Evolutionary conservation across 1,140 invertebrate species (phyloP).

Genomic region (Drosophila arawakana): DNA sequence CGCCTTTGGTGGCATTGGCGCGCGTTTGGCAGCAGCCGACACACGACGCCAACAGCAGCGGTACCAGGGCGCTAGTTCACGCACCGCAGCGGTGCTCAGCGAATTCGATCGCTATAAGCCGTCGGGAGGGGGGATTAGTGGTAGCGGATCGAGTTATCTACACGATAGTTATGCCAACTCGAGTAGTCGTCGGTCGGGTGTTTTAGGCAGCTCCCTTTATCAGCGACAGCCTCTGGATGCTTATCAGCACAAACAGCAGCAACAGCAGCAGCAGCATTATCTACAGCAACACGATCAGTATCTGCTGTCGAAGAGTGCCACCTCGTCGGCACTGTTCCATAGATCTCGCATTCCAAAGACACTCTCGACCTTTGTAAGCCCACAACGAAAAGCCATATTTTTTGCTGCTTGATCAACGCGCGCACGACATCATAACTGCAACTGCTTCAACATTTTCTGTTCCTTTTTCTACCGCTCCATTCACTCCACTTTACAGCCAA

Average conservation of each 20-base stretch:
- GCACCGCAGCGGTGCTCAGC: slow-evolving; percentile 75
- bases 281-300: slow-evolving; percentile 76
- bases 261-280: slow-evolving; percentile 53
- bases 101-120: slow-evolving; percentile 74
- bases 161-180: too few species aligned
- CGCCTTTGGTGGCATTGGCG: slow-evolving; percentile 79
- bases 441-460: background rate
- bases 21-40: slow-evolving; percentile 72
- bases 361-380: slow-evolving; percentile 84
- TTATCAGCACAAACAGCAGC: slow-evolving; percentile 60
- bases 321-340: slow-evolving; percentile 79
- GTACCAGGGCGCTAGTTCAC: slow-evolving; percentile 72
- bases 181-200: slow-evolving; percentile 57
- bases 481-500: slow-evolving; percentile 38
- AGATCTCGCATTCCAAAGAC: slow-evolving; percentile 85
- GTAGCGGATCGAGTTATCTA: slow-evolving; percentile 17
- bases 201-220: slow-evolving; percentile 56
- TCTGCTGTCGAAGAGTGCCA: slow-evolving; percentile 79
- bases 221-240: slow-evolving; percentile 61
- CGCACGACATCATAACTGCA: background rate
- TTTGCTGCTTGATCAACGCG: slow-evolving; percentile 54
- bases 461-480: background rate
- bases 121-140: slow-evolving; percentile 22
- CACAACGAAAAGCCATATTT: slow-evolving; percentile 23
- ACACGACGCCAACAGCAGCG: slow-evolving; percentile 59